Evolutionary conservation across 2,113 vertebrate species (phyloP).

Genomic region (Shinisaurus crocodilurus): DNA sequence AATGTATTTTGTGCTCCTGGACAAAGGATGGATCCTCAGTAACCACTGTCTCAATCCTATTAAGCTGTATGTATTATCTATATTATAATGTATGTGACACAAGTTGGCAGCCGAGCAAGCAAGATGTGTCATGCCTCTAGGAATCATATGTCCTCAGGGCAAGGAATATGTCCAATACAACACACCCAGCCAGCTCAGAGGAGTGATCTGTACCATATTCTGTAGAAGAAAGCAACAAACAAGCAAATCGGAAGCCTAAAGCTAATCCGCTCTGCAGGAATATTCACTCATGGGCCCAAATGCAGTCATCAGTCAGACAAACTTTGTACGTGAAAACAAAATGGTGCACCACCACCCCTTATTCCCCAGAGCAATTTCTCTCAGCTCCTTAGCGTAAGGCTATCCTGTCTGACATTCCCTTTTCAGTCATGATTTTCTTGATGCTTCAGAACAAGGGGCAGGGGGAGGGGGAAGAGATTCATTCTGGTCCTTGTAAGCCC

Average conservation of each 20-base stretch:
- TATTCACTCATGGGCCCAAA: neutral
- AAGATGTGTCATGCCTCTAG: slow-evolving; percentile 6
- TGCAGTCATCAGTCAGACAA: neutral
- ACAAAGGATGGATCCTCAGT: neutral
- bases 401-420: neutral
- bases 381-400: neutral
- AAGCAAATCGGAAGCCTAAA: neutral
- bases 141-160: neutral
- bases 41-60: neutral
- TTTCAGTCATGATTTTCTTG: neutral
- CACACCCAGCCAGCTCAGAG: neutral
- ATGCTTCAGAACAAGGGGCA: neutral
- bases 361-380: neutral
- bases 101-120: neutral
- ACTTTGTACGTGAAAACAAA: neutral
- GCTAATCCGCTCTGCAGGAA: too few relatives aligned
- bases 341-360: neutral
- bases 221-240: neutral
- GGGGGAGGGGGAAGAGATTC: neutral
- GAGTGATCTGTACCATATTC: neutral
- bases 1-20: neutral
- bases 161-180: neutral
- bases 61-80: neutral
- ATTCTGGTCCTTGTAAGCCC: neutral
- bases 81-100: neutral